These are phyloP conservation scores for Antheraea pernyi DNA, from an alignment of 1,140 invertebrate species.

Conservation along the genomic window DNA sequence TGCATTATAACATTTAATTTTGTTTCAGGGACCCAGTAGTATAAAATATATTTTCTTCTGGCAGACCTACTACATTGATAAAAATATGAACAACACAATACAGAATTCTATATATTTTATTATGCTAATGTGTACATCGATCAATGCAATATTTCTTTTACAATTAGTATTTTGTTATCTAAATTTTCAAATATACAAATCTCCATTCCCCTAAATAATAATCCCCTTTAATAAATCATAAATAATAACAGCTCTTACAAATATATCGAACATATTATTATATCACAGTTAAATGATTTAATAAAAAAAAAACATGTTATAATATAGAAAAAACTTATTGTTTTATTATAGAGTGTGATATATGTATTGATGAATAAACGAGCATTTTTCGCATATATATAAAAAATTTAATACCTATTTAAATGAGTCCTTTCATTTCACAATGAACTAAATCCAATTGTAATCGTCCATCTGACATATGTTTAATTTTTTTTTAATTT, in stretches of 20 bases:
- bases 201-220: neutral
- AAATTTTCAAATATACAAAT: neutral
- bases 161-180: neutral
- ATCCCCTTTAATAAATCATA: neutral
- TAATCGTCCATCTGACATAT: too few species aligned
- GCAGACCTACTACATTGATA: too few species aligned
- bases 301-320: neutral
- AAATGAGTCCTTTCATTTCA: neutral
- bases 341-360: neutral
- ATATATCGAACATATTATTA: neutral
- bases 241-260: neutral
- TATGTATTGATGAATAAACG: neutral
- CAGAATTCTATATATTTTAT: too few species aligned
- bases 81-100: too few species aligned
- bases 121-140: too few species aligned
- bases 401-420: neutral
- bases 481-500: too few species aligned
- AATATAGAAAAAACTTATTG: neutral
- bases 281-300: conserved; percentile 1
- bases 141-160: neutral
- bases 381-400: neutral
- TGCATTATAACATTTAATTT: too few species aligned
- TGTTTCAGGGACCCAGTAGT: too few species aligned
- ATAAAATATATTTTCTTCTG: too few species aligned
- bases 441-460: too few species aligned